Evolutionary conservation across 2,888 invertebrate genomes (phyloP).

Genomic region (Drosophila falleni): DNA sequence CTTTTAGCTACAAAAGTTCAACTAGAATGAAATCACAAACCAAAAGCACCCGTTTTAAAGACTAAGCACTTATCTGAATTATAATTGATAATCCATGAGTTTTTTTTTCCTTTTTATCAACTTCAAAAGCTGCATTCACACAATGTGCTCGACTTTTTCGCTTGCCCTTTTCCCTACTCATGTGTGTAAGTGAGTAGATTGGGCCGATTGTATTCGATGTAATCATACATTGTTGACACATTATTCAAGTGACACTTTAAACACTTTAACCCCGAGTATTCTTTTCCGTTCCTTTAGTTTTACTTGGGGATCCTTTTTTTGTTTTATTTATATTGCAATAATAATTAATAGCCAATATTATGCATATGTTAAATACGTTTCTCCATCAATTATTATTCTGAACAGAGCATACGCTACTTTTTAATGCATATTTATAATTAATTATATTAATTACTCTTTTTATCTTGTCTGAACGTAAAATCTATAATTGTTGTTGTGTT

Average conservation of each 20-base stretch:
- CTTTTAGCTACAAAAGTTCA: constrained; percentile 43
- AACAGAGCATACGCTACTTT: constrained; percentile 34
- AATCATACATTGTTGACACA: constrained; percentile 73
- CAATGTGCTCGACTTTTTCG: constrained; percentile 18
- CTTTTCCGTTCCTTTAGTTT: not conserved
- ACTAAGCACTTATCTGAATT: not conserved
- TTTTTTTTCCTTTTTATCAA: constrained; percentile 52
- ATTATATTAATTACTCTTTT: constrained; percentile 62
- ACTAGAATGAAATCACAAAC: not conserved
- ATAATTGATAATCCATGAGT: too few species aligned
- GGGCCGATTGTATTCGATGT: constrained; percentile 58
- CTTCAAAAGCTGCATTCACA: constrained; percentile 52
- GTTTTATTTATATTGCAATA: constrained; percentile 7
- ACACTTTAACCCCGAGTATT: constrained; percentile 16
- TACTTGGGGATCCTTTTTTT: not conserved
- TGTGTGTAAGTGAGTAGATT: constrained; percentile 17
- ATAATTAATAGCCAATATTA: constrained; percentile 45
- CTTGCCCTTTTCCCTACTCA: constrained; percentile 11
- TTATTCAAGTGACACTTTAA: constrained; percentile 58
- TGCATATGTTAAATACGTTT: constrained; percentile 51
- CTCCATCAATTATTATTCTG: constrained; percentile 54
- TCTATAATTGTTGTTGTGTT: constrained; percentile 40
- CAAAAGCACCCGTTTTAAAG: constrained; percentile 18
- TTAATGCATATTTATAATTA: constrained; percentile 44
- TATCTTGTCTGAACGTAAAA: constrained; percentile 33